Evolutionary conservation across 2,113 vertebrate species (phyloP).

Genomic region (Coreoperca whiteheadi): DNA sequence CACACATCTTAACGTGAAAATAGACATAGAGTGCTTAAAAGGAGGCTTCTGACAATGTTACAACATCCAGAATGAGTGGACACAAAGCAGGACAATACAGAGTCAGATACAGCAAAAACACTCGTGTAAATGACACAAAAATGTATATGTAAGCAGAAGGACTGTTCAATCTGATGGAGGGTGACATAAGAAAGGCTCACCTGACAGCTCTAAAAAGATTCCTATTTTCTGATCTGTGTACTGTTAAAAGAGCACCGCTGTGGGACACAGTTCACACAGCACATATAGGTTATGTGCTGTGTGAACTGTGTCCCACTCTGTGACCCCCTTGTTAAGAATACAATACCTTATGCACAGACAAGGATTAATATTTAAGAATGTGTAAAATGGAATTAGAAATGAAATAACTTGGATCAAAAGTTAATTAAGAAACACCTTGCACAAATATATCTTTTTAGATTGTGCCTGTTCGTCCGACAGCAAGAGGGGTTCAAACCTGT

Average conservation of each 20-base stretch:
- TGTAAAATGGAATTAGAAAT: conserved; percentile 74
- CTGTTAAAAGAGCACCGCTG: conserved; percentile 30
- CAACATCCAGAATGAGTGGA: conserved; percentile 28
- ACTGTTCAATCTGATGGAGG: conserved; percentile 6
- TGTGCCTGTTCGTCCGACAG: conserved; percentile 23
- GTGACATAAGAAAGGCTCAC: not conserved
- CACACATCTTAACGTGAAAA: too few species aligned
- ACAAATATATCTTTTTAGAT: conserved; percentile 73
- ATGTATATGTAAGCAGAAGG: not conserved
- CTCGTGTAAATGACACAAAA: not conserved
- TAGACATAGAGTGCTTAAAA: conserved; percentile 28
- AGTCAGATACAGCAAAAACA: not conserved
- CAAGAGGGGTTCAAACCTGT: conserved; percentile 24
- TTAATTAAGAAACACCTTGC: conserved; percentile 73
- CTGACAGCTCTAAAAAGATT: conserved; percentile 21
- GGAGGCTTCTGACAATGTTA: conserved; percentile 42
- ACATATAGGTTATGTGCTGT: conserved; percentile 23
- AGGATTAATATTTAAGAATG: conserved; percentile 73
- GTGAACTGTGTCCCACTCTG: conserved; percentile 42
- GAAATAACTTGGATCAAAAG: conserved; percentile 72
- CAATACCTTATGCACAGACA: conserved; percentile 58
- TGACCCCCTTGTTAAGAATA: conserved; percentile 64
- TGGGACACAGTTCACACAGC: too few species aligned
- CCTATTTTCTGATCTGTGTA: conserved; percentile 36
- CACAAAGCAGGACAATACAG: conserved; percentile 2